Base-by-base conservation (phyloP, 2,888 invertebrate species). In the Drosophila percnosoma region DNA sequence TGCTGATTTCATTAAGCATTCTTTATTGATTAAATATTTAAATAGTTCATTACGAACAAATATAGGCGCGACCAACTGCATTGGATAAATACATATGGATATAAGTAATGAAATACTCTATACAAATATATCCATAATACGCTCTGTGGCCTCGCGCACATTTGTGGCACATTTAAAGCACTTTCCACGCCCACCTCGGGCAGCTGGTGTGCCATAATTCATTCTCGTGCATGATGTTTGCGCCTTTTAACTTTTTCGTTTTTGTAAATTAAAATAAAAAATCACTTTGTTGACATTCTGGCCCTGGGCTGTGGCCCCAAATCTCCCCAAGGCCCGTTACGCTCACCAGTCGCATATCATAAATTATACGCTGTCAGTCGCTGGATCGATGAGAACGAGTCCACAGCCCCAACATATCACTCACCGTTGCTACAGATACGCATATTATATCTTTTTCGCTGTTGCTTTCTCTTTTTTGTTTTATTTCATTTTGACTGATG, bases 251-350 rank as follows among this genome's bases (percentile, higher is more conserved):
- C 38, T 73, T 78, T 60, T 65, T 53, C 38, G 21, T 33, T 68
- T 73, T 70, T 77, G 67, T 73, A 71, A 71, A 85, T 74, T 75
- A 75, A 81, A 76, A 84, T 75, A 76, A 85, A 82, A 81, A 88
- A 81, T 77, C 71, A 78, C 69, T 78, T 85, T 82, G 87, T 78
- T 87, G 89, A 87, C 87, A 86, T 74, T 73, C 69, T 38, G 73
- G 67, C 64, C 48, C 45, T 34, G 69, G 36, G 24, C 57, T n/a
- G 21, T 34, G 42, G 40, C 59, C n/a, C 13, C 31, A 29, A 31
- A 27, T 24, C 42, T 40, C 45, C 36, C 49, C 29, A 31, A 42
- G 57, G 54, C 34, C 58, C 49, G 61, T 67, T 69, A 51, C 67
- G 65, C 55, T 67, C 62, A 33, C 42, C 71, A 64, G 49, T 61